These are phyloP conservation scores for Zaprionus inermis DNA, from an alignment of 1,140 invertebrate species.

Conservation along the genomic window DNA sequence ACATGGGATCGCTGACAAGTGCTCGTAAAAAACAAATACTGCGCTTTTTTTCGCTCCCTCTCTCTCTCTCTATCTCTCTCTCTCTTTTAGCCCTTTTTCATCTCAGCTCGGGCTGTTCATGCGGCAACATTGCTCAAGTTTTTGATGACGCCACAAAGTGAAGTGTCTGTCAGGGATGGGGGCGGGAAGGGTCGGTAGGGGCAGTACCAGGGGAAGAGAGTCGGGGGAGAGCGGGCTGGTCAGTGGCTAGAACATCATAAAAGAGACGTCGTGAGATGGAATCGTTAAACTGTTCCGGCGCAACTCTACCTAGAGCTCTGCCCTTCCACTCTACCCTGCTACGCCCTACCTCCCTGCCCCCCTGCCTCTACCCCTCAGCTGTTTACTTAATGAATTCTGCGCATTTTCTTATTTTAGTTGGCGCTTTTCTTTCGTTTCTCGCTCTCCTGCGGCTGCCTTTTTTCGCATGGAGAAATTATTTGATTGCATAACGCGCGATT, in stretches of 20 bases:
- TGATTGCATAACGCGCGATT: constrained; percentile 77
- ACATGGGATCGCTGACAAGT: constrained; percentile 62
- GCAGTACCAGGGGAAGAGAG: no score
- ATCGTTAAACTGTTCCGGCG: constrained; percentile 54
- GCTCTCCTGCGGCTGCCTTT: constrained; percentile 1
- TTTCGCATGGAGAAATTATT: constrained; percentile 66
- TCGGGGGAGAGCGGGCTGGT: constrained; percentile 20
- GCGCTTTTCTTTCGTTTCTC: not conserved
- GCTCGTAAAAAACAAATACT: constrained; percentile 70
- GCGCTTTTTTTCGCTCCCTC: constrained; percentile 56
- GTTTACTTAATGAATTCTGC: constrained; percentile 63
- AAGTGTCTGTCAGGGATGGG: constrained; percentile 6
- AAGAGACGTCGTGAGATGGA: constrained; percentile 63
- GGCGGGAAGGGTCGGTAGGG: not conserved
- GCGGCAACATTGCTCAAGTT: constrained; percentile 37
- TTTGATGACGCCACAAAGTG: constrained; percentile 49
- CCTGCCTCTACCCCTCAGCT: not conserved
- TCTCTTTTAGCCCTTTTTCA: constrained; percentile 14
- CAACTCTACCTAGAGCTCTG: not conserved
- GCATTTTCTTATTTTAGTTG: constrained; percentile 47
- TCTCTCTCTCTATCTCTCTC: not conserved
- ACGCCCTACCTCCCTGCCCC: not conserved
- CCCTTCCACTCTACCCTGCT: constrained; percentile 15
- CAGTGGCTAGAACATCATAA: constrained; percentile 41
- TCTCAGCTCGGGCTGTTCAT: constrained; percentile 30